Base-by-base conservation (phyloP, 1,140 invertebrate genomes). In the Cydia strobilella region DNA sequence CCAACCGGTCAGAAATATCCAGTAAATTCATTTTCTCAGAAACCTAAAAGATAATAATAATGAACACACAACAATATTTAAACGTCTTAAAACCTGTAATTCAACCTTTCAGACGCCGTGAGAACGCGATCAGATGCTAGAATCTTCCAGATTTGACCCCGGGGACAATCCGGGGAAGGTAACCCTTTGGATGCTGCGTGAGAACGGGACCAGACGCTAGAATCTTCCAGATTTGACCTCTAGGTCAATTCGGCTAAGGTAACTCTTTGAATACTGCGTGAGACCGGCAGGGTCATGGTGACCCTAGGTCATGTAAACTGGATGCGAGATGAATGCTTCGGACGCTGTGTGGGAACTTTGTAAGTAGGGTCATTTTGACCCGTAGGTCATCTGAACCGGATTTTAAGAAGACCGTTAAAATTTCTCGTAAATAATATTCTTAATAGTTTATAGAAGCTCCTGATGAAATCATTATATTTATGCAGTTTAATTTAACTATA, bases 161-260 rank as follows among this genome's bases (percentile, higher is more conserved):
- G 6, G 10, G 54, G 54, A 6, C 54, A 69, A 69, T 27, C 25
- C 35, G 27, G 27, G 15, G 35, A 31, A 51, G 6, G 0, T 51
- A 72, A 72, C 71, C 71, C 71, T 72, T 72, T 72, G 45, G 65
- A 69, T 69, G 45, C 71, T 72, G 45, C 71, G 71, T 72, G 71
- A 72, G 71, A 72, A 72, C 20, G 45, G 48, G 7, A 45, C 42
- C 13, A 45, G 42, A 15, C 25, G 13, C 63, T 15, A 69, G 35
- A 69, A 6, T 69, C 35, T 23, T 59, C 54, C 54, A 59, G 20
- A 59, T 59, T 23, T 59, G 54, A 59, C 54, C 54, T 3, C 9
- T 7, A 3, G 54, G 54, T 59, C 20, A 69, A 69, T 27, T 23
- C n/a, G 25, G 27, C n/a, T 69, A 31, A 51, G 48, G 18, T 72